These are phyloP conservation scores for Umimayanthus kanabou DNA, from an alignment of 92 coral and sea anemone species.

Conservation along the genomic window DNA sequence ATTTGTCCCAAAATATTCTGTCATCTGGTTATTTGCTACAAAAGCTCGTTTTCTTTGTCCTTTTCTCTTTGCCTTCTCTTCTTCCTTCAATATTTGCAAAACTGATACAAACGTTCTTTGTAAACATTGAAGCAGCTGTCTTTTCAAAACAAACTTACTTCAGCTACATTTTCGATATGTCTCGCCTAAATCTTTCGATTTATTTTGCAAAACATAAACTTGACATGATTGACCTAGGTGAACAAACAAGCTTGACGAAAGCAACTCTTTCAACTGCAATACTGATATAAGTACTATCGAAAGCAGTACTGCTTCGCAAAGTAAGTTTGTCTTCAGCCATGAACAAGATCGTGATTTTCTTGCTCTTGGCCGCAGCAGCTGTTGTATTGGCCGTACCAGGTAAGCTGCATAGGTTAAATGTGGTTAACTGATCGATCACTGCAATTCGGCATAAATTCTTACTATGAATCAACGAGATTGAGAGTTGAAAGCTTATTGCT, in stretches of 20 bases:
- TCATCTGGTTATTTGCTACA: too few species aligned
- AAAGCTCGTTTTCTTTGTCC: background rate
- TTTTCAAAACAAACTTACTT: background rate
- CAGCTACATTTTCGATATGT: background rate
- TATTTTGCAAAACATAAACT: background rate
- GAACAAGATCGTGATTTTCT: slow-evolving; percentile 12
- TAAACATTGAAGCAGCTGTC: slow-evolving; percentile 5
- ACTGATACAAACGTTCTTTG: background rate
- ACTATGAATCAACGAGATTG: background rate
- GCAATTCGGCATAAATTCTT: background rate
- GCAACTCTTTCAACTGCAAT: background rate
- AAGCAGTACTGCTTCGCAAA: background rate
- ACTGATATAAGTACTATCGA: slow-evolving; percentile 4
- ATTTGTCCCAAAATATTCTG: background rate
- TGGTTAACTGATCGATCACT: background rate
- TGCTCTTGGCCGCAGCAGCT: slow-evolving; percentile 4
- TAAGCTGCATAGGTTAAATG: background rate
- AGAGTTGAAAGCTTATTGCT: too few species aligned
- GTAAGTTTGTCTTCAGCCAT: slow-evolving; percentile 11
- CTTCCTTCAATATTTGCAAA: background rate
- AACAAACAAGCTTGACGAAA: background rate
- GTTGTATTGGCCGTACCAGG: slow-evolving; percentile 25
- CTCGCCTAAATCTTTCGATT: background rate
- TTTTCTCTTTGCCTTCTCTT: background rate
- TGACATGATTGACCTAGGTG: background rate